phyloP scores from a whole-genome alignment of 2,888 invertebrate species.

The Prionchulus punctatus region DNA sequence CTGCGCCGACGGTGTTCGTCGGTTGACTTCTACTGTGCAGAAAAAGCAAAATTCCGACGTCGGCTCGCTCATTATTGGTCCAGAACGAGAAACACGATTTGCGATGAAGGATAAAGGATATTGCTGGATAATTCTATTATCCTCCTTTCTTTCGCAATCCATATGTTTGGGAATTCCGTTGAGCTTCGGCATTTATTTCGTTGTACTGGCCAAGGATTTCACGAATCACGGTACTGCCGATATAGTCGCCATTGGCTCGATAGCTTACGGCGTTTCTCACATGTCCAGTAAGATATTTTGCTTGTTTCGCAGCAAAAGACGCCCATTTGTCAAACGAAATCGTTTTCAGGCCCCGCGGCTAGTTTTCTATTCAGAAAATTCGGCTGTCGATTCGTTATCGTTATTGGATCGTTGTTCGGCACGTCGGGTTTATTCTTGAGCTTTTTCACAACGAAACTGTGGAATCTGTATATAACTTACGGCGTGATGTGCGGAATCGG shows the following conservation, averaged over 20 bases:
- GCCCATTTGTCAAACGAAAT: neutral
- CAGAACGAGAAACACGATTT: neutral
- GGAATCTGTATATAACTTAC: constrained; percentile 31
- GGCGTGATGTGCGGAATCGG: constrained; percentile 31
- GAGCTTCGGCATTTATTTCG: neutral
- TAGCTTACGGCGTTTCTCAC: neutral
- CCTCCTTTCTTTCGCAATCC: neutral
- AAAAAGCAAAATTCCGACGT: too few relatives aligned
- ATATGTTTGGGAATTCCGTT: neutral
- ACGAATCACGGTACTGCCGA: neutral
- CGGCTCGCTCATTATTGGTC: too few relatives aligned
- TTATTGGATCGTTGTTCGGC: constrained; percentile 31
- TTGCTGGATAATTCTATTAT: neutral
- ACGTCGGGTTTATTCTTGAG: constrained; percentile 28
- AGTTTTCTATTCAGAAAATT: constrained; percentile 31
- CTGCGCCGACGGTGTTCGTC: too few relatives aligned
- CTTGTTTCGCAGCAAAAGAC: neutral
- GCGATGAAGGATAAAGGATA: neutral
- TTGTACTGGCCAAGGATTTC: neutral
- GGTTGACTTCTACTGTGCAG: too few relatives aligned
- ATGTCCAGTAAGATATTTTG: neutral
- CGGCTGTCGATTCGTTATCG: constrained; percentile 31
- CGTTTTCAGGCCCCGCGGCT: constrained; percentile 33
- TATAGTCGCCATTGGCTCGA: neutral
- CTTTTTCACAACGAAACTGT: constrained; percentile 26